Evolutionary conservation across 2,797 vertebrate genomes (phyloP), one percentile per base, ranked within the genome.

Genomic region (Anisognathus igniventris): DNA sequence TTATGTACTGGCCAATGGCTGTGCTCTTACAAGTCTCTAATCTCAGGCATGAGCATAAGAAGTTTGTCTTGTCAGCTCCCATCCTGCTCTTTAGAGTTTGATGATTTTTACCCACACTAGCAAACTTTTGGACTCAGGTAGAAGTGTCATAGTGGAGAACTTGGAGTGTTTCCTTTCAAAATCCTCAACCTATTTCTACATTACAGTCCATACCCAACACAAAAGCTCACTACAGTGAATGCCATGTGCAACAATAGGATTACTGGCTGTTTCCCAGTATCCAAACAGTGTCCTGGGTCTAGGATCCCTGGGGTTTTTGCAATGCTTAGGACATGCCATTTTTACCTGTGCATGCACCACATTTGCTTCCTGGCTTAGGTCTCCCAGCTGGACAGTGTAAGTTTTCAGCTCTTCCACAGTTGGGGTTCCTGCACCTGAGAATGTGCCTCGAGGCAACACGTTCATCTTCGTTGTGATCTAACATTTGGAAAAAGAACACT

Each of bases 371-470:
- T 97, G 97, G 61, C 97, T 97, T 60, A 99, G 96, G 87, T 98
- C 98, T 93, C 97, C 97, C 53, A 99, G 97, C 22, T 96, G 97
- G 53, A 92, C 92, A 62, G 98, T 97, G 17, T 97, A 98, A 57
- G 92, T 96, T 86, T 98, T 98, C 68, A 99, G 97, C 91, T 99
- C 98, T 81, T 98, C 98, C 30, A 98, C 89, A 70, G 97, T 97
- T 74, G 98, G 97, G 79, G 97, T 96, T 95, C 92, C 97, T 80
- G 97, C 93, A 82, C 77, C 93, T 50, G 96, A 48, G 1, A 95
- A 37, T 3, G 84, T 84, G 37, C 98, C 96, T 64, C 96, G 94
- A 57, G 97, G 97, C 24, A 97, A 72, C 96, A 96, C 27, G 37
- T 93, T 84, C 91, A 97, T 97, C 96, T 98, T 98, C 67, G 98